Evolutionary conservation across 2,888 invertebrate species (phyloP), one percentile per base, ranked within the genome.

Genomic region (Clusia tigrina): DNA sequence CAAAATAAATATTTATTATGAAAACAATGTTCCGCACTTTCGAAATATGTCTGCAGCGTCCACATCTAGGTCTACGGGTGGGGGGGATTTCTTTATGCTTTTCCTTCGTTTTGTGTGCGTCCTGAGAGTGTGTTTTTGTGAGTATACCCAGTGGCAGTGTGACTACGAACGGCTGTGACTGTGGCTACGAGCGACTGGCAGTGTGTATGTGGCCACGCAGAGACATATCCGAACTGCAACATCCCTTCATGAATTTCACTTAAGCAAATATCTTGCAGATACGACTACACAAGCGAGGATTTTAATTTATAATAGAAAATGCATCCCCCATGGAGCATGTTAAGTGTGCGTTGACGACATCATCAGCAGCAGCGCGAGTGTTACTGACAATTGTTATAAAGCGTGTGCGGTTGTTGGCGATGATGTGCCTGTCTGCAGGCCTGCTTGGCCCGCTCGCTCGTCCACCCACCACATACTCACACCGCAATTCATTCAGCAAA

Each of bases 1-100:
- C 6, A 9, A 38, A 52, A 74, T 69, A 74, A 74, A 77, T 75
- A 74, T 74, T 74, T 77, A 67, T 69, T 68, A 67, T 67, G 71
- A 70, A 69, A 75, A 75, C 72, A 74, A 77, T 72, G 74, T 74
- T 55, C 67, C 59, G 24, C 24, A 23, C 52, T 52, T 26, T 48
- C 5, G 23, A 54, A 10, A 54, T 25, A 54, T 24, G 22, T 48
- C 51, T 48, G 32, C 26, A 32, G 32, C 17, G 22, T 17, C 22
- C 17, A 22, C 46, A 5, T 18, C 24, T 10, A 26, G 54, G 23
- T 17, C 17, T 6, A n/a, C 54, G 12, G 17, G 15, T 18, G 12
- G 12, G 26, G n/a, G n/a, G n/a, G n/a, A n/a, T 25, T 15, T 48
- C n/a, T 23, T n/a, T n/a, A n/a, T n/a, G n/a, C n/a, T n/a, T n/a